Conservation (phyloP, 2,113 vertebrate genomes). For the Neopipo cinnamomea region DNA sequence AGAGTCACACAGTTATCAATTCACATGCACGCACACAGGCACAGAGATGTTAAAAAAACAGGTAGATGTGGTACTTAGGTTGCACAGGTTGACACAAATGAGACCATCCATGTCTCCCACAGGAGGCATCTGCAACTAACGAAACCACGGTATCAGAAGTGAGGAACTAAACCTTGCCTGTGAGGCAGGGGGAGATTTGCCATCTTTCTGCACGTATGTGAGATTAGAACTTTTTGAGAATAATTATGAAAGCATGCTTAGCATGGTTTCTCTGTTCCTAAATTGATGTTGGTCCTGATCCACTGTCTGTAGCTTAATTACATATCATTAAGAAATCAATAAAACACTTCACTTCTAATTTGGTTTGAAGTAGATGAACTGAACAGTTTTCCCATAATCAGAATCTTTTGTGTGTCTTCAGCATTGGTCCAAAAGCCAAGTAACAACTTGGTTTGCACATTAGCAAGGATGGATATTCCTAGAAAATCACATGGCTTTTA, state of each 20-base stretch:
- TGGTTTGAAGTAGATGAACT: background rate
- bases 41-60: background rate
- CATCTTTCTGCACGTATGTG: accelerated
- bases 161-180: background rate
- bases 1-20: background rate
- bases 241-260: background rate
- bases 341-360: background rate
- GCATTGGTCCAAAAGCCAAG: background rate
- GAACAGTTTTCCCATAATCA: background rate
- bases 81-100: background rate
- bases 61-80: background rate
- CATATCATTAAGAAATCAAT: background rate
- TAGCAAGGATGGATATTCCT: background rate
- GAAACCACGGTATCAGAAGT: background rate
- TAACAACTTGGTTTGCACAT: background rate
- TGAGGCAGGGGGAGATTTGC: background rate
- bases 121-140: background rate
- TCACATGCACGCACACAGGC: background rate
- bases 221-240: background rate
- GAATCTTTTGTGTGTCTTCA: background rate
- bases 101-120: background rate
- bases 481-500: background rate
- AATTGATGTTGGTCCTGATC: background rate
- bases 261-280: background rate
- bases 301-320: background rate